These are phyloP conservation scores for Spodoptera littoralis DNA, from an alignment of 2,888 invertebrate genomes.

Conservation along the genomic window DNA sequence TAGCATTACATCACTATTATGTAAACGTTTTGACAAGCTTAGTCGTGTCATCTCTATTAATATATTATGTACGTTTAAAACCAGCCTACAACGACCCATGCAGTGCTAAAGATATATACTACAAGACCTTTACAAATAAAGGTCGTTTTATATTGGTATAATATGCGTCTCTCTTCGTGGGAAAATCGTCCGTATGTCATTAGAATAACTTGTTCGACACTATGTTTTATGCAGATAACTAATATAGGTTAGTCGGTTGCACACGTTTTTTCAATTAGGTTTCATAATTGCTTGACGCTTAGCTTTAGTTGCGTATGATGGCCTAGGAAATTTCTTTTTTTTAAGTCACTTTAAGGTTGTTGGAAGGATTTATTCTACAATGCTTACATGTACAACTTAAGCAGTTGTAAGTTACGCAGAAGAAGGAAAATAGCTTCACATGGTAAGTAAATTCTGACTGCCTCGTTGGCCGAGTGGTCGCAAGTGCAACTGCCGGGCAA, in stretches of 20 bases:
- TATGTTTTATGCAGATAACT: slow-evolving; percentile 62
- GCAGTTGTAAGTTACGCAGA: no score
- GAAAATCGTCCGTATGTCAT: slow-evolving; percentile 63
- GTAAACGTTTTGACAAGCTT: slow-evolving; percentile 77
- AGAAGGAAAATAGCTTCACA: no score
- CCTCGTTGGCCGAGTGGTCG: no score
- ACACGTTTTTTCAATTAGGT: slow-evolving; percentile 67
- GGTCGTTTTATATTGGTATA: slow-evolving; percentile 48
- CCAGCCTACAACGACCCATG: slow-evolving; percentile 60
- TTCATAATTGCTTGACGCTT: slow-evolving; percentile 49
- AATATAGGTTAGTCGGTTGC: slow-evolving; percentile 62
- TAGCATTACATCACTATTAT: slow-evolving; percentile 71
- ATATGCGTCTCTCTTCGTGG: slow-evolving; percentile 62
- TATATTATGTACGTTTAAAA: slow-evolving; percentile 58
- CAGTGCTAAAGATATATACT: slow-evolving; percentile 7
- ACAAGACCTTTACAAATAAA: slow-evolving; percentile 22
- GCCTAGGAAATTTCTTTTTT: slow-evolving; percentile 4
- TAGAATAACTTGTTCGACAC: slow-evolving; percentile 59
- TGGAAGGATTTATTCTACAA: no score
- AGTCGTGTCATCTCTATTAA: slow-evolving; percentile 77
- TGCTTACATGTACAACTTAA: no score
- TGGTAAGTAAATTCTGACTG: slow-evolving; percentile 6
- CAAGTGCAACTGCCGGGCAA: no score
- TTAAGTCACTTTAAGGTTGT: no score
- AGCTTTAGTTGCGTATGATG: slow-evolving; percentile 17